A percentile compares a stretch with the other conserved stretches of the same genome.
These are phyloP conservation scores for Agrochola macilenta DNA, from an alignment of 2,888 invertebrate species.

Conservation along the genomic window DNA sequence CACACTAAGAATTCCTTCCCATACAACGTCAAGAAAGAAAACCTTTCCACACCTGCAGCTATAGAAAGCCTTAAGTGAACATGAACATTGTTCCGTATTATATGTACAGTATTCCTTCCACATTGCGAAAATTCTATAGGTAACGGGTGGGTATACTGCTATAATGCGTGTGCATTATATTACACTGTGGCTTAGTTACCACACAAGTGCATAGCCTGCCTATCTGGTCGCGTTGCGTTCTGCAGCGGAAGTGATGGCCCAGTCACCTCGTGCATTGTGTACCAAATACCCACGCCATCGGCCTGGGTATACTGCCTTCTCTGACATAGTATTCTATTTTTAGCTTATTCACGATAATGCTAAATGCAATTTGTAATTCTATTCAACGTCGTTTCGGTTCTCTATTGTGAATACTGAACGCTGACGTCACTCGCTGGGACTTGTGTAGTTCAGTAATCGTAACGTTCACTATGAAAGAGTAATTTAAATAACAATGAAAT, in stretches of 20 bases:
- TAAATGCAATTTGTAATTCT: conserved; percentile 67
- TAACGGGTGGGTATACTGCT: conserved; percentile 42
- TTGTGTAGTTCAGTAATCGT: conserved; percentile 52
- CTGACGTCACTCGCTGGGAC: conserved; percentile 57
- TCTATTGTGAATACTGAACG: conserved; percentile 55
- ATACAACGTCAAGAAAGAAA: conserved; percentile 4
- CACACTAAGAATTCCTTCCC: conserved; percentile 8
- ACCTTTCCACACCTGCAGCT: background rate
- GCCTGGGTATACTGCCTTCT: conserved; percentile 51
- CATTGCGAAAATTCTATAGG: conserved; percentile 26
- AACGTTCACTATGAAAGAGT: conserved; percentile 51
- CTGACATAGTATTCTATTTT: conserved; percentile 69
- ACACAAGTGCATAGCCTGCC: conserved; percentile 46
- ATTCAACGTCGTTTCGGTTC: conserved; percentile 48
- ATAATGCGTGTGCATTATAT: conserved; percentile 11
- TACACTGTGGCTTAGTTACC: conserved; percentile 30
- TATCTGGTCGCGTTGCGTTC: conserved; percentile 48
- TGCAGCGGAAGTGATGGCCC: conserved; percentile 83
- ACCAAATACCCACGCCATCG: conserved; percentile 65
- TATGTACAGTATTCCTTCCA: conserved; percentile 32
- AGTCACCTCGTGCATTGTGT: conserved; percentile 84
- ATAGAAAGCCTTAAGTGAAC: background rate
- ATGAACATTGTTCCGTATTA: too few relatives aligned
- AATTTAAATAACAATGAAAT: conserved; percentile 62
- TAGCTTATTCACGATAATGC: conserved; percentile 68